Evolutionary conservation across 2,113 vertebrate species (phyloP).

Genomic region (Platycercus adscitus): DNA sequence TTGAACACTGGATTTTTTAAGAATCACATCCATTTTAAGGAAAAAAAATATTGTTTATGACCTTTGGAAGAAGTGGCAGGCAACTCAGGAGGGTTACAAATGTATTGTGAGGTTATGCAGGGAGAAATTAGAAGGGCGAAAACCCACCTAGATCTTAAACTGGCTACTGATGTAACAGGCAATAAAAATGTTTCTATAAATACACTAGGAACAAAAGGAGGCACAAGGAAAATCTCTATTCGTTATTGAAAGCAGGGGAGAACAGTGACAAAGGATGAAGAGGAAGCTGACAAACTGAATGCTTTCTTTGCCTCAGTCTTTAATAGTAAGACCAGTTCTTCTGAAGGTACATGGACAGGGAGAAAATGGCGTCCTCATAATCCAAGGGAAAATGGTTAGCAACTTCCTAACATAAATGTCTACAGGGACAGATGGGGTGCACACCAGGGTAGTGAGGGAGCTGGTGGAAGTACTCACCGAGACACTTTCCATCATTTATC

Average conservation of each 20-base stretch:
- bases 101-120: neutral
- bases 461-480: neutral
- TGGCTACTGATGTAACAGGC: neutral
- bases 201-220: neutral
- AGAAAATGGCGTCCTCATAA: neutral
- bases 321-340: neutral
- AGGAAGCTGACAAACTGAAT: neutral
- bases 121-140: neutral
- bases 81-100: neutral
- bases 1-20: neutral
- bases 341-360: neutral
- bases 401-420: neutral
- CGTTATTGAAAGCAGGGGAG: neutral
- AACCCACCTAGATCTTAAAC: neutral
- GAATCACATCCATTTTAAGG: neutral
- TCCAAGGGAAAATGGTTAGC: neutral
- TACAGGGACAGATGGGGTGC: too few relatives aligned
- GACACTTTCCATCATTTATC: neutral
- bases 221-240: neutral
- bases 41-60: neutral
- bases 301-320: neutral
- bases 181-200: neutral
- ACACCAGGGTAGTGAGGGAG: neutral
- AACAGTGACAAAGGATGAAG: neutral
- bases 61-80: neutral